phyloP scores from a whole-genome alignment of 2,888 invertebrate genomes.

The Drosophila rellima region DNA sequence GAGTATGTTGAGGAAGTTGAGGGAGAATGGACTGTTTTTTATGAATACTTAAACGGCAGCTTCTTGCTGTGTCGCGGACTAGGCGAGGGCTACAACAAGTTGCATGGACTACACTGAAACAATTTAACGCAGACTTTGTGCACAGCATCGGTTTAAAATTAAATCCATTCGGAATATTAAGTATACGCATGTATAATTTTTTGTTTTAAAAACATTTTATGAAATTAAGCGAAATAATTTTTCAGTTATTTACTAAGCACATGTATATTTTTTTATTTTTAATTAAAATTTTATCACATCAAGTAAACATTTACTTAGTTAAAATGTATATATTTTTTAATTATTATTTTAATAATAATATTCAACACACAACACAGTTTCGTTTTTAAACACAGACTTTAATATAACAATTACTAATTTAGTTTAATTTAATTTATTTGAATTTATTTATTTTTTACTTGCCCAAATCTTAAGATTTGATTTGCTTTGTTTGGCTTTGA shows the following conservation, averaged over 20 bases:
- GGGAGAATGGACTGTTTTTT: constrained; percentile 3
- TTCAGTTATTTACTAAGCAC: neutral
- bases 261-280: neutral
- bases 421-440: constrained; percentile 1
- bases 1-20: neutral
- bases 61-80: neutral
- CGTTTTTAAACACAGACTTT: neutral
- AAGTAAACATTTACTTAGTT: constrained; percentile 2
- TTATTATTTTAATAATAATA: neutral
- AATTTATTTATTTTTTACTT: neutral
- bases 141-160: neutral
- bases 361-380: constrained; percentile 1
- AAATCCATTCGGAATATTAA: constrained; percentile 1
- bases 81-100: constrained; percentile 12
- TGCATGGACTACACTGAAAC: neutral
- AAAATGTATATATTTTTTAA: neutral
- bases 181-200: constrained; percentile 11
- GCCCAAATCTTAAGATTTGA: constrained; percentile 15
- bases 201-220: neutral
- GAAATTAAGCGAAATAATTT: too few species aligned
- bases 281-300: constrained; percentile 5
- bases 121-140: neutral
- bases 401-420: neutral
- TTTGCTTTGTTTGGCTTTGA: neutral
- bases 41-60: constrained; percentile 20